Conservation (phyloP, 2,797 vertebrate genomes). For the Danio kyathit region DNA sequence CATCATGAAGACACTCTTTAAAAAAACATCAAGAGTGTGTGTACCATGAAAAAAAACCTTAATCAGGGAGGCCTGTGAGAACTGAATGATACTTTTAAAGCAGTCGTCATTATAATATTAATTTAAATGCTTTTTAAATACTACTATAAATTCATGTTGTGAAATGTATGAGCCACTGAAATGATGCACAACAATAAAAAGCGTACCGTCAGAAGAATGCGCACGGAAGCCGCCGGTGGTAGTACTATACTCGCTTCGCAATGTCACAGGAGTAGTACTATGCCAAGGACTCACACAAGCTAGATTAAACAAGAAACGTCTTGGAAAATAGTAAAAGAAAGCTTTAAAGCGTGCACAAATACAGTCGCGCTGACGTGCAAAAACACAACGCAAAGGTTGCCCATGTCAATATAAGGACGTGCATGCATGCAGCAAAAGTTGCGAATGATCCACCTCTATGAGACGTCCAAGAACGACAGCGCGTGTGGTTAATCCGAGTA, state of each 20-base stretch:
- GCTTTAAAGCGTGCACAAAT: conserved; percentile 5
- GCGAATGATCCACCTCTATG: conserved; percentile 47
- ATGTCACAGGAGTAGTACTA: conserved; percentile 75
- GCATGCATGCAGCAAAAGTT: conserved; percentile 58
- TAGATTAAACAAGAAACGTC: conserved; percentile 50
- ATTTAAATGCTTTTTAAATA: not conserved
- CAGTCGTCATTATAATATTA: not conserved
- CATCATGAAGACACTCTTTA: conserved; percentile 32
- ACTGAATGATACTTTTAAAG: conserved; percentile 18
- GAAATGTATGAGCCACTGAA: not conserved
- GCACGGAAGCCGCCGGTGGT: conserved; percentile 62
- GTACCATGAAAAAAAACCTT: not conserved
- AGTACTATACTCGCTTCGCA: conserved; percentile 68
- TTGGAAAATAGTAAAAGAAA: conserved; percentile 13
- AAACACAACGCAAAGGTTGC: conserved; percentile 31
- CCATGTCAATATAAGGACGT: conserved; percentile 1
- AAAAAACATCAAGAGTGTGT: not conserved
- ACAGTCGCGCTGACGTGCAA: conserved; percentile 8
- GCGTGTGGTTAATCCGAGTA: conserved; percentile 1
- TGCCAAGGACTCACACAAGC: conserved; percentile 60
- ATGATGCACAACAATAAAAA: conserved; percentile 10
- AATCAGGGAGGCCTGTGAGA: conserved; percentile 21
- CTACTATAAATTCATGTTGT: not conserved
- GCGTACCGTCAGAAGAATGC: conserved; percentile 56
- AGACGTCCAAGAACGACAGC: conserved; percentile 48